These are phyloP conservation scores for Limenitis arthemis DNA, from an alignment of 2,888 invertebrate genomes.

Conservation along the genomic window DNA sequence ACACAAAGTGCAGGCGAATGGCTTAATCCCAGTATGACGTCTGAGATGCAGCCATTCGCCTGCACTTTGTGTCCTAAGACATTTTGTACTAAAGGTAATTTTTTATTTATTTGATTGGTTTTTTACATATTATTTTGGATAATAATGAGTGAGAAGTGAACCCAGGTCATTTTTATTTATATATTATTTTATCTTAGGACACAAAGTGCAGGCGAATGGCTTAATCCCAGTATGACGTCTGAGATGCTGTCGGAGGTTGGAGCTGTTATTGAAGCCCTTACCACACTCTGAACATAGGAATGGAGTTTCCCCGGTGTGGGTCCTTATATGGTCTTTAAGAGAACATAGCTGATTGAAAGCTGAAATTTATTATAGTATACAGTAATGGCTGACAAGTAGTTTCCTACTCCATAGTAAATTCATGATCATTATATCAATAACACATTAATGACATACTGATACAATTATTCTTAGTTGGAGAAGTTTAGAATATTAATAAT, in stretches of 20 bases:
- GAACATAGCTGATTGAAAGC: constrained; percentile 68
- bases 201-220: constrained; percentile 66
- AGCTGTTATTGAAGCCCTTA: constrained; percentile 66
- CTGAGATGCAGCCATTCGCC: constrained; percentile 67
- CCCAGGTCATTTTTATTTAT: too few relatives aligned
- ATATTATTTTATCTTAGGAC: constrained; percentile 71
- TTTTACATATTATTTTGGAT: too few relatives aligned
- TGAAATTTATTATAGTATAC: constrained; percentile 27
- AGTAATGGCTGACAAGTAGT: neutral
- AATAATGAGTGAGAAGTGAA: too few relatives aligned
- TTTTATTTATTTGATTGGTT: too few relatives aligned
- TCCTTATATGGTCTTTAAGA: constrained; percentile 68
- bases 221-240: constrained; percentile 69
- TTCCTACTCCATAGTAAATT: too few relatives aligned
- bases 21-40: constrained; percentile 68
- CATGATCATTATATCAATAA: too few relatives aligned
- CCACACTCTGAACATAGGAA: constrained; percentile 71
- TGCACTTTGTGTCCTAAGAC: constrained; percentile 72
- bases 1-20: constrained; percentile 65
- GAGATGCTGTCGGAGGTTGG: constrained; percentile 72
- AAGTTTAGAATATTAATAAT: too few relatives aligned
- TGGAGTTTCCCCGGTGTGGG: constrained; percentile 69
- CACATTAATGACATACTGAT: too few relatives aligned
- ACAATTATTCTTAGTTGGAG: too few relatives aligned
- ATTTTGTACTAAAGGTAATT: constrained; percentile 67